Base-by-base conservation (phyloP, 1,140 invertebrate species). In the Ooceraea biroi region DNA sequence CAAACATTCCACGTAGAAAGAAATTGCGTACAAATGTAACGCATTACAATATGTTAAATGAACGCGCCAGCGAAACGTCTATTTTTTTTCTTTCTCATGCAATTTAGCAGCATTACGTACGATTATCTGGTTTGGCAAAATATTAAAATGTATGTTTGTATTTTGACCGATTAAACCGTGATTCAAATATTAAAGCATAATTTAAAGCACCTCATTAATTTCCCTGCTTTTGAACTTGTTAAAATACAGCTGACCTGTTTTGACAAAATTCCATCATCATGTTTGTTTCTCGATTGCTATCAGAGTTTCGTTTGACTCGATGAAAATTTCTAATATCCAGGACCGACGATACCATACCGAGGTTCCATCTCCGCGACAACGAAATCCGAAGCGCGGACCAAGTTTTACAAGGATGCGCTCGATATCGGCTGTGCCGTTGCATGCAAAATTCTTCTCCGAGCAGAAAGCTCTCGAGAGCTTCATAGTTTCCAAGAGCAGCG, bases 381-480 rank as follows among this genome's bases (percentile, higher is more conserved):
- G 52, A 65, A 44, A 85, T 68, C 30, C 30, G 73, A 57, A 61
- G 50, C 25, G 55, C 3, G 0, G 22, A 61, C 60, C 60, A 83
- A 87, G 48, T 86, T 76, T 83, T 55, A 78, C 25, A 27, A 44
- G 30, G 52, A 46, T 68, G 27, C 27, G 41, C 61, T 48, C 66
- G 68, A 82, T 82, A 72, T 74, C 27, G 80, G 71, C 68, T 60
- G 36, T 72, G 55, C 30, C 60, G 44, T 50, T 65, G 52, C 30
- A 76, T 72, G 68, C 68, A 68, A 85, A 66, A 73, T 85, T 73
- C 68, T 83, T 55, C 58, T 69, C 61, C 46, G 69, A 83, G 82
- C 57, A 44, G 78, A 77, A 87, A 68, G 71, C 71, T 57, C 57
- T 27, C 50, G 78, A 58, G 78, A 88, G 83, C 85, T 87, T 88